Base-by-base conservation (phyloP, 2,888 invertebrate species). In the Epirrita christyi region DNA sequence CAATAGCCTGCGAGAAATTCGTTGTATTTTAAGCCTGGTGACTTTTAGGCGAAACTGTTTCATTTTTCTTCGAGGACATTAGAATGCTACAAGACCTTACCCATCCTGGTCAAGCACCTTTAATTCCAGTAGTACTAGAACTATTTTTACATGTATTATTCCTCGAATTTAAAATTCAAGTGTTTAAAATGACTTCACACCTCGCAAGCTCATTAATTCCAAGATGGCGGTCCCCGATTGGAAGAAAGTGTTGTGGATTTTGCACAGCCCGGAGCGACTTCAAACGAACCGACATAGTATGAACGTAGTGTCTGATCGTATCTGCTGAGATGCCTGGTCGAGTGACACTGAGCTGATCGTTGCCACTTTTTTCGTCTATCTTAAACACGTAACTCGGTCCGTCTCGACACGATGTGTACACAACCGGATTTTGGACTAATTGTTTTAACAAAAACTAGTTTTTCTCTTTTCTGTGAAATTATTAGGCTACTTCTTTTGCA, bases 201-300 rank as follows among this genome's bases (percentile, higher is more conserved):
- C 65, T 73, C 61, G 55, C 52, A 14, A 34, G 59, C 71, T 76
- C 73, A 79, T 79, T 76, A 80, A 76, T 76, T 76, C 68, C 54
- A 54, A 75, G 81, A 81, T 81, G 68, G 64, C 69, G 66, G 51
- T 46, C 38, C 41, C 63, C 68, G 79, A 80, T 80, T 72, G 71
- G 66, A 65, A 66, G 71, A 71, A 76, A 76, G 75, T 71, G 73
- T 68, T 64, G 67, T 63, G 66, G 56, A 71, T 67, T 75, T 67
- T 60, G 70, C 71, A 55, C 63, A 61, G 61, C 70, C 66, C 55
- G 61, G 59, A 55, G 56, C 64, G 52, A 60, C 70, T 68, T 79
- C 75, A 78, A 76, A 80, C 61, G 50, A 3, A 53, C 75, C 75
- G 75, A 50, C 66, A 48, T 27, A 42, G 37, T 51, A 43, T 28